Base-by-base conservation (phyloP, 2,888 invertebrate genomes). In the Cabera pusaria region DNA sequence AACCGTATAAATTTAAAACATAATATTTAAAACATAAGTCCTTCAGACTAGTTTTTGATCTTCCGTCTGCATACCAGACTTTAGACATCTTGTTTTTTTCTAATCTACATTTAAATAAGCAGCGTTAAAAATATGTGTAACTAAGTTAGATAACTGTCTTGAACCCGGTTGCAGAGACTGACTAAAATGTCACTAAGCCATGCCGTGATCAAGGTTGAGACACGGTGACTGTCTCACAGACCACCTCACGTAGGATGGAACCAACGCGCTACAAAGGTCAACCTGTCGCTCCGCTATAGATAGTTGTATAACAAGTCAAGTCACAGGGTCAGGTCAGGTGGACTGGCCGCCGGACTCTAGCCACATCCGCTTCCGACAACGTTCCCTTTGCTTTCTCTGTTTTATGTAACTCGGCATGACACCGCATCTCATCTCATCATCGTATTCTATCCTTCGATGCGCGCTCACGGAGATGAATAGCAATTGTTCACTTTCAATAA, bases 281-380 rank as follows among this genome's bases (percentile, higher is more conserved):
- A 64, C 75, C 43, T 59, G 72, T 76, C 64, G 59, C 60, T 66
- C 58, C 69, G 67, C 59, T 67, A 56, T 70, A 70, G 76, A 82
- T 75, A 65, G 79, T 82, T 74, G 74, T 69, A 74, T 69, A 72
- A 82, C 81, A 64, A 63, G 75, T 78, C 68, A 49, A 14, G 56
- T 56, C 56, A 58, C 82, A 82, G 82, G 84, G 85, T 77, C 81
- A 61, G 63, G 63, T 71, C 74, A 74, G 64, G 57, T 72, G 64
- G 61, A 64, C 59, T 40, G 49, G 46, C 47, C 39, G 48, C 52
- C 55, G 56, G n/a, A 68, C 82, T 84, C 80, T n/a, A n/a, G n/a
- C n/a, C 80, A 76, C 72, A 64, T 86, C 82, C 83, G 84, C 84
- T 83, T 87, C 84, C 82, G 80, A 79, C 46, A 38, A 49, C 57